A percentile compares a stretch with the other conserved stretches of the same genome.
Conservation (phyloP, 2,113 vertebrate genomes). For the Quiscalus mexicanus region DNA sequence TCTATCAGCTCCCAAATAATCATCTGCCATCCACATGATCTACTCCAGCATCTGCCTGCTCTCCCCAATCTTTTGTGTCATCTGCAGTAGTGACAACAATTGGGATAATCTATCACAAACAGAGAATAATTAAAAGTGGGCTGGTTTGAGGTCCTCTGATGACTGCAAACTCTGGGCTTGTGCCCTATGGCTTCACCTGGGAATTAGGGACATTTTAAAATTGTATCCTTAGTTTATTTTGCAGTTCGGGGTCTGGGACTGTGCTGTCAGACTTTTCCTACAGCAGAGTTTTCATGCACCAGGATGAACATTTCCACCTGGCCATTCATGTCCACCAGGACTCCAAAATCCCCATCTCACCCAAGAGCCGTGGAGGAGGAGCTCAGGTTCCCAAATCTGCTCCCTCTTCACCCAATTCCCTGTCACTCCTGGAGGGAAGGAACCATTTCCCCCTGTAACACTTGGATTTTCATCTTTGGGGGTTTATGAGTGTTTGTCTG, state of each 20-base stretch:
- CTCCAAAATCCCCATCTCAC: background rate
- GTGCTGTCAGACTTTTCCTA: background rate
- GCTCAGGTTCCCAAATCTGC: background rate
- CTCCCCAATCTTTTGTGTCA: background rate
- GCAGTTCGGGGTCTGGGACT: background rate
- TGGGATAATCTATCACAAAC: background rate
- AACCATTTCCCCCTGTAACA: background rate
- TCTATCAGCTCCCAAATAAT: background rate
- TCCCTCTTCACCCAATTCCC: background rate
- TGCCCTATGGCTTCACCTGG: background rate
- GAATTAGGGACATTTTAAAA: background rate
- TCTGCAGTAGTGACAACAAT: background rate
- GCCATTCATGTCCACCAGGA: background rate
- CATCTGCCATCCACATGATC: background rate
- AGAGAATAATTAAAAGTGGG: background rate
- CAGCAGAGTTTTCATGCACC: background rate
- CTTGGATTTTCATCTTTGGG: background rate
- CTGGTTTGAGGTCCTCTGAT: background rate
- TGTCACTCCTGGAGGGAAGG: background rate
- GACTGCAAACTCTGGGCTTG: background rate
- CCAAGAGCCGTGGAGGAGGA: rapidly evolving
- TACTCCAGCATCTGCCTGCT: background rate
- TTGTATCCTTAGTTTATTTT: background rate
- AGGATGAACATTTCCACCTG: background rate
- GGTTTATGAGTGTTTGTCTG: background rate